Evolutionary conservation across 2,113 vertebrate genomes (phyloP).

Genomic region (Hystrix cristata): DNA sequence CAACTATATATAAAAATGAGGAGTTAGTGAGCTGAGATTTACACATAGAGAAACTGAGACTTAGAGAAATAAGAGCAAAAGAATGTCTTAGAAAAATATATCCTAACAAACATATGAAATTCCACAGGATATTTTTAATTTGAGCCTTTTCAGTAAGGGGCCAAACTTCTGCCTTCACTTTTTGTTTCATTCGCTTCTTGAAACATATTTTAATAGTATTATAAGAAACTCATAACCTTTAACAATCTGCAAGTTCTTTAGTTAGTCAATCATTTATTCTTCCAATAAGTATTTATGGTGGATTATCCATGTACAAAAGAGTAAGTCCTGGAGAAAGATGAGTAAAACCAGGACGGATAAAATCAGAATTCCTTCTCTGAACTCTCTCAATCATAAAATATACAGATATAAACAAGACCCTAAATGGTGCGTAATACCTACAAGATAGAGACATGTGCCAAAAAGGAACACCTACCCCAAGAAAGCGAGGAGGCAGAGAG

Average conservation of each 20-base stretch:
- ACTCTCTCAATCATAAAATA: neutral
- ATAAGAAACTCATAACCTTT: neutral
- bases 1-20: neutral
- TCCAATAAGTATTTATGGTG: neutral
- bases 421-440: neutral
- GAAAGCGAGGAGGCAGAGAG: neutral
- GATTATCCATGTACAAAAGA: neutral
- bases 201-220: neutral
- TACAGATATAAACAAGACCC: neutral
- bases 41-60: neutral
- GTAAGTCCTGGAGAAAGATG: neutral
- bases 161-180: constrained; percentile 41
- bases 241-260: neutral
- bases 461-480: neutral
- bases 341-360: neutral
- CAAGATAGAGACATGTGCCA: neutral
- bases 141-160: neutral
- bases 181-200: constrained; percentile 8
- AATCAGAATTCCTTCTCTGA: neutral
- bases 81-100: neutral
- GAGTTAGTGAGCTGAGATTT: neutral
- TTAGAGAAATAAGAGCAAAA: neutral
- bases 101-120: neutral
- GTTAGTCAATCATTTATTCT: neutral
- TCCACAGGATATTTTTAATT: neutral